A percentile compares a stretch with the other conserved stretches of the same genome.
phyloP scores from a whole-genome alignment of 2,888 invertebrate species.

The Scaptomyza caliginosa region DNA sequence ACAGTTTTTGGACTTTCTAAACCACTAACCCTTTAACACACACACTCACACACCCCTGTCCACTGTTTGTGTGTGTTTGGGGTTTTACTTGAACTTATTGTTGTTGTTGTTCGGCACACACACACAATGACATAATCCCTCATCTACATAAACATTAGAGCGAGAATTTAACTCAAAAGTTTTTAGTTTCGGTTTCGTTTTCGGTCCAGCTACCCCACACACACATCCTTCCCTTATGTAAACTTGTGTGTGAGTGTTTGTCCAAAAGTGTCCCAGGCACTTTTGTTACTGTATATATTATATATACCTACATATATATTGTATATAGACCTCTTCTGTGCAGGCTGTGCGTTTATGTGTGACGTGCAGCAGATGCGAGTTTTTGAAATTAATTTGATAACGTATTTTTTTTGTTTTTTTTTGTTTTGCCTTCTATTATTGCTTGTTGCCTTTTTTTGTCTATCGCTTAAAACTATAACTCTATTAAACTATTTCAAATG shows the following conservation, averaged over 20 bases:
- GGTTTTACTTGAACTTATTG: conserved; percentile 40
- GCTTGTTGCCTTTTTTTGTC: conserved; percentile 6
- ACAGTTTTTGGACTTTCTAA: conserved; percentile 28
- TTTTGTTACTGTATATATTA: conserved; percentile 53
- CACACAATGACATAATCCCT: conserved; percentile 79
- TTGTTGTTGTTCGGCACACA: conserved; percentile 17
- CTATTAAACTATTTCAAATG: conserved; percentile 21
- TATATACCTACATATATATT: conserved; percentile 3
- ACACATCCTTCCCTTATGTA: neutral
- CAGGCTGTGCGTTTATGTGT: conserved; percentile 46
- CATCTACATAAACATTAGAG: conserved; percentile 80
- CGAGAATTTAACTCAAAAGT: conserved; percentile 80
- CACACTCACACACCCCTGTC: neutral
- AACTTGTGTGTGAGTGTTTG: conserved; percentile 5
- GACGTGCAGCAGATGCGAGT: conserved; percentile 76
- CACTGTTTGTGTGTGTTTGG: conserved; percentile 24
- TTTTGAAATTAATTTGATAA: conserved; percentile 78
- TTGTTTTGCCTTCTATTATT: conserved; percentile 8
- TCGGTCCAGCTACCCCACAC: conserved; percentile 58
- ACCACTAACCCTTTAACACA: neutral
- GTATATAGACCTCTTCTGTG: conserved; percentile 3
- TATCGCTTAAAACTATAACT: conserved; percentile 25
- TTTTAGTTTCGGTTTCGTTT: conserved; percentile 80
- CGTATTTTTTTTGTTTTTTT: conserved; percentile 42
- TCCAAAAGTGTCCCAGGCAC: conserved; percentile 44